Evolutionary conservation across 2,797 vertebrate species (phyloP).

Genomic region (Tauraco hartlaubi): DNA sequence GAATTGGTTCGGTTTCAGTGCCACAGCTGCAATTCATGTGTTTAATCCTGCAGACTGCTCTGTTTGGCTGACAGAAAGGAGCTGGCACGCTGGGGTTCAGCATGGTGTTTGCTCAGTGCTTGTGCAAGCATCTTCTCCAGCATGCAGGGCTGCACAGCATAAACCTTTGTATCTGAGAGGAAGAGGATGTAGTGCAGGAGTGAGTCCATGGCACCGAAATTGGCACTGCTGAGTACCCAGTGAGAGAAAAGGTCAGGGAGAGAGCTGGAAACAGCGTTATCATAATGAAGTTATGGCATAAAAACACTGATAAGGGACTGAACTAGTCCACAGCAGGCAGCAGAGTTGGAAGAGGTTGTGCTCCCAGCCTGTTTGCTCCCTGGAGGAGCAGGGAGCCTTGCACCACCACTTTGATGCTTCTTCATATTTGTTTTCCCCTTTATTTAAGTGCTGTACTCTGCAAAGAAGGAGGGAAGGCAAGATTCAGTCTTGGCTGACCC

Average conservation of each 20-base stretch:
- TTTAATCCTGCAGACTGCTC: background rate
- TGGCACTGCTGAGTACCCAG: background rate
- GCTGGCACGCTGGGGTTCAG: background rate
- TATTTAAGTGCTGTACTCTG: background rate
- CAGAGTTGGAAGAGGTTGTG: background rate
- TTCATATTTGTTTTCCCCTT: background rate
- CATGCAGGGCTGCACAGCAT: accelerated
- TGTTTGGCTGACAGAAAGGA: background rate
- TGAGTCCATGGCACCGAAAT: background rate
- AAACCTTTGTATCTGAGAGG: background rate
- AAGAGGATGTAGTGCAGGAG: background rate
- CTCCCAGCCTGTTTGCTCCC: accelerated
- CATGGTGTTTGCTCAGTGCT: accelerated
- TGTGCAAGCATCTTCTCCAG: background rate
- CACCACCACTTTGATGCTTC: background rate
- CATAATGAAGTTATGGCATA: background rate
- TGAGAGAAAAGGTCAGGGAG: background rate
- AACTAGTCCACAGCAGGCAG: background rate
- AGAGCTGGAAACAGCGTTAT: background rate
- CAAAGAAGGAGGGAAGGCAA: background rate
- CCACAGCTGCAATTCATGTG: background rate
- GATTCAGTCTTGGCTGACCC: background rate
- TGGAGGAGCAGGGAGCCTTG: background rate
- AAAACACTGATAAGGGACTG: background rate
- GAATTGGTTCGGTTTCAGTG: background rate